phyloP scores from a whole-genome alignment of 2,797 vertebrate genomes.

The Psittacula derbiana region DNA sequence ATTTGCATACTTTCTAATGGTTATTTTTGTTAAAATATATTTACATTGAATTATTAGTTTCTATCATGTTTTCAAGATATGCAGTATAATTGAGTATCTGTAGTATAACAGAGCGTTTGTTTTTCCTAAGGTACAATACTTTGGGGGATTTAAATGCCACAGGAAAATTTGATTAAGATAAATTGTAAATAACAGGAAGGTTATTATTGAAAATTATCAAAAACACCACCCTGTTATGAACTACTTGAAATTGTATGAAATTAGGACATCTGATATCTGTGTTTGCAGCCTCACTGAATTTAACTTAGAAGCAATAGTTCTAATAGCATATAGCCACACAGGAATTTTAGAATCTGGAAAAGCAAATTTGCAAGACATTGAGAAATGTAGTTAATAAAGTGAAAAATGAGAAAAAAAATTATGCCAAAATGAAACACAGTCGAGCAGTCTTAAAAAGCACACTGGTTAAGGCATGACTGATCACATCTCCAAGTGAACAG shows the following conservation, averaged over 20 bases:
- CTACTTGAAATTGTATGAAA: background rate
- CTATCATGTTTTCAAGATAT: background rate
- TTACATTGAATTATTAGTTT: background rate
- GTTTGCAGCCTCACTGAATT: background rate
- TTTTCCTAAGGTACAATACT: background rate
- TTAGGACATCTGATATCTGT: background rate
- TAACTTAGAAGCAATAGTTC: background rate
- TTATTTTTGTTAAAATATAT: background rate
- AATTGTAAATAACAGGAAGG: background rate
- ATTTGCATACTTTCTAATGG: background rate
- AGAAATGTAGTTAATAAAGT: background rate
- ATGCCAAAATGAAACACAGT: background rate
- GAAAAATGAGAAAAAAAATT: background rate
- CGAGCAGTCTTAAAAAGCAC: background rate
- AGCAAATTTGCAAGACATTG: background rate
- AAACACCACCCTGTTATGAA: background rate
- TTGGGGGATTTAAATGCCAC: background rate
- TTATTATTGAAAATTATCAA: background rate
- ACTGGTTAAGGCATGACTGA: slow-evolving; percentile 27
- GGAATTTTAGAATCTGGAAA: background rate
- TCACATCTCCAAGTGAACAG: slow-evolving; percentile 6
- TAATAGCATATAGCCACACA: background rate
- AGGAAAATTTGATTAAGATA: background rate
- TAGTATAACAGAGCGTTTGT: background rate
- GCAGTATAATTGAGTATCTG: background rate